phyloP scores from a whole-genome alignment of 30 jellyfish, hydroid and myxozoan genomes.

The Hydra vulgaris region DNA sequence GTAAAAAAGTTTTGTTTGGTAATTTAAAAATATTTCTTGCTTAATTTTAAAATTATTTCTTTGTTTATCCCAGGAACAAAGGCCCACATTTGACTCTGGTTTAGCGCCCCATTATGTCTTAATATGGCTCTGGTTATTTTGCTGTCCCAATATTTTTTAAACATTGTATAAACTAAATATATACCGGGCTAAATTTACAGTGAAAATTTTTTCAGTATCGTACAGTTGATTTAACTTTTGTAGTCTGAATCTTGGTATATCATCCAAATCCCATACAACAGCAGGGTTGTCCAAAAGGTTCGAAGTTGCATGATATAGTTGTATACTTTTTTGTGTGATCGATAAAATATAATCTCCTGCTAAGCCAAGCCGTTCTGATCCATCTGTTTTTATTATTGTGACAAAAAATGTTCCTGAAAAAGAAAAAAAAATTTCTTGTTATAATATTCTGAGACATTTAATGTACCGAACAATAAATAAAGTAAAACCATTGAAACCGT shows the following conservation, averaged over 20 bases:
- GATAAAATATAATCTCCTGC: slow-evolving; percentile 77
- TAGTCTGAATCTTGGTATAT: slow-evolving; percentile 77
- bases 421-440: not conserved
- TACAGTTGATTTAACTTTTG: slow-evolving; percentile 74
- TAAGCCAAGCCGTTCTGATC: slow-evolving; percentile 61
- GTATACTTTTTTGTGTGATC: slow-evolving; percentile 60
- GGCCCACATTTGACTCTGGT: too few species aligned
- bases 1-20: too few species aligned
- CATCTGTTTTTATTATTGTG: slow-evolving; percentile 77
- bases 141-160: too few species aligned
- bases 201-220: slow-evolving; percentile 80
- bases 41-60: too few species aligned
- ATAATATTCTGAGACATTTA: too few species aligned
- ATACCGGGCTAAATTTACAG: slow-evolving; percentile 81
- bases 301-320: slow-evolving; percentile 18
- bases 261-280: slow-evolving; percentile 74
- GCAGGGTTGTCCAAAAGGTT: not conserved
- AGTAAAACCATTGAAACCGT: too few species aligned
- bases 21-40: too few species aligned
- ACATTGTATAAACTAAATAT: not conserved
- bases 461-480: too few species aligned
- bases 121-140: too few species aligned
- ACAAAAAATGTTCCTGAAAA: slow-evolving; percentile 53
- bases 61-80: too few species aligned
- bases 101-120: too few species aligned